Percentiles rank a stretch among this genome's conserved stretches.
Evolutionary conservation across 2,797 vertebrate genomes (phyloP).

Genomic region (Silurus aristotelis): DNA sequence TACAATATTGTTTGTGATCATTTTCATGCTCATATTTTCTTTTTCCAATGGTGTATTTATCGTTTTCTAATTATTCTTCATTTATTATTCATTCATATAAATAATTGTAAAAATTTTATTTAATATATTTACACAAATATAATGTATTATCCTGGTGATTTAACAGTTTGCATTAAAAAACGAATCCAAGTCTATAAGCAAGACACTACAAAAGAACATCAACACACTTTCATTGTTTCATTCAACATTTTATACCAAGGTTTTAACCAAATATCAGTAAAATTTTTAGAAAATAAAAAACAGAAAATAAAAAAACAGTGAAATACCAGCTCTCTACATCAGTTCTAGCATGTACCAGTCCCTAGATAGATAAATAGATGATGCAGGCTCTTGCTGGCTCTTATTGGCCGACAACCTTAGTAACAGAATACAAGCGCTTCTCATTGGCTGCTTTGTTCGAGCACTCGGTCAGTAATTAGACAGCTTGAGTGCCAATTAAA

Average conservation of each 20-base stretch:
- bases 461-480: slow-evolving; percentile 31
- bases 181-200: not conserved
- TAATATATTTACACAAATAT: not conserved
- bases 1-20: too few species aligned
- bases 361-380: not conserved
- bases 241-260: not conserved
- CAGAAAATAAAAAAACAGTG: too few species aligned
- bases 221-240: not conserved
- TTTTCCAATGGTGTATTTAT: not conserved
- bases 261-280: not conserved
- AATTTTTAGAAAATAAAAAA: too few species aligned
- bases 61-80: not conserved
- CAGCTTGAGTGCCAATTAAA: slow-evolving; percentile 30
- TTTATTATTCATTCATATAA: not conserved
- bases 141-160: not conserved
- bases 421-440: slow-evolving; percentile 39
- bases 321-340: not conserved
- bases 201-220: not conserved
- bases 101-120: not conserved
- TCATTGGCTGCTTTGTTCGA: slow-evolving; percentile 43
- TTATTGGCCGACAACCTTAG: slow-evolving; percentile 43
- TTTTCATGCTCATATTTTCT: too few species aligned
- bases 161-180: not conserved
- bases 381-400: not conserved
- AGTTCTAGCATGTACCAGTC: slow-evolving; percentile 10